These are phyloP conservation scores for Panagrolaimus sp. DNA, from an alignment of 1,140 invertebrate genomes.

Conservation along the genomic window DNA sequence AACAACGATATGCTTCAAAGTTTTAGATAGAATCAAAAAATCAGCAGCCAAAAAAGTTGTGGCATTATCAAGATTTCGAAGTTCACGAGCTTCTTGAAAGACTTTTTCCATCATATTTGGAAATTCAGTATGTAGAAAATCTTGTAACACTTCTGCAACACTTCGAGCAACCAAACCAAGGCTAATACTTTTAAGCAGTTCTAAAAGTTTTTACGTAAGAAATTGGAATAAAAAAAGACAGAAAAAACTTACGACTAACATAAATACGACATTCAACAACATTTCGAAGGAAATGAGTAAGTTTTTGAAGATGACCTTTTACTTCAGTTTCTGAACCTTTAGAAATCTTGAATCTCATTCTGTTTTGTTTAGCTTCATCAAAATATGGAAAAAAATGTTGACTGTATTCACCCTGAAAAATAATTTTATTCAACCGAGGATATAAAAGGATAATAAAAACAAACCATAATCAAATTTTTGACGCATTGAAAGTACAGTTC, in stretches of 20 bases:
- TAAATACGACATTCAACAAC: background rate
- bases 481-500: background rate
- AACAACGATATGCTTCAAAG: background rate
- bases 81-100: background rate
- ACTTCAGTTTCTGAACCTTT: background rate
- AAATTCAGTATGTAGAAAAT: background rate
- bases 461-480: background rate
- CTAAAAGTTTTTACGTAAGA: background rate
- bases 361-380: background rate
- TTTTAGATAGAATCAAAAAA: background rate
- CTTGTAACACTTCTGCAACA: constrained; percentile 1
- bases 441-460: background rate
- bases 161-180: background rate
- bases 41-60: background rate
- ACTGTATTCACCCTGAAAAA: constrained; percentile 1
- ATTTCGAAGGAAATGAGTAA: background rate
- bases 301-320: background rate
- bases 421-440: background rate
- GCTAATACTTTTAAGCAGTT: background rate
- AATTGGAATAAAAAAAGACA: background rate
- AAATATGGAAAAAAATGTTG: background rate
- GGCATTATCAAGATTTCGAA: background rate
- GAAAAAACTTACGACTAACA: background rate
- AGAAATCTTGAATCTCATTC: background rate
- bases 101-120: background rate